These are phyloP conservation scores for Leptobrachium ailaonicum DNA, from an alignment of 2,113 vertebrate genomes.

Conservation along the genomic window DNA sequence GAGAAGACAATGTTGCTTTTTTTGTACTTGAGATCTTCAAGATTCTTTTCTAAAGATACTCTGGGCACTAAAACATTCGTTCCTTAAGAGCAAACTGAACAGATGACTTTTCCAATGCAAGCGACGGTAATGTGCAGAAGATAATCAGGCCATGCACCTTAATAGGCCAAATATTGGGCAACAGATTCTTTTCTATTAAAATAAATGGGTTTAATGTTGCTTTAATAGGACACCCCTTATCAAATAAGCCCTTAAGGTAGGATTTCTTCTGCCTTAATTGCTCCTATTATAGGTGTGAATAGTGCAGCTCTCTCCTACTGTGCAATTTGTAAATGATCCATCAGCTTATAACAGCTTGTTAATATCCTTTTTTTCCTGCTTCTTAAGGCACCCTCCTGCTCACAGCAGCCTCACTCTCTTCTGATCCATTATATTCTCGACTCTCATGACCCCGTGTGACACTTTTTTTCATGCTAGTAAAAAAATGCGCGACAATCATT, in stretches of 20 bases:
- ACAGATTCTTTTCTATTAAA: slow-evolving; percentile 49
- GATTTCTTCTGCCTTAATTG: slow-evolving; percentile 45
- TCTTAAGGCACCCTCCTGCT: slow-evolving; percentile 50
- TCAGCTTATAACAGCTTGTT: slow-evolving; percentile 51
- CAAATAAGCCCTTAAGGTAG: slow-evolving; percentile 47
- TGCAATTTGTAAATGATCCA: slow-evolving; percentile 51
- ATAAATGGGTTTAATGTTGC: slow-evolving; percentile 46
- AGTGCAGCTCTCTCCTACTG: slow-evolving; percentile 50
- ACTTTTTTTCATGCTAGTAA: slow-evolving; percentile 38
- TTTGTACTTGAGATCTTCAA: neutral
- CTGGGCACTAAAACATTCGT: slow-evolving; percentile 14
- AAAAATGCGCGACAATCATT: neutral
- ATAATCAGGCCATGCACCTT: slow-evolving; percentile 47
- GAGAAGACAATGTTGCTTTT: neutral
- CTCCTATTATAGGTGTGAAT: slow-evolving; percentile 51
- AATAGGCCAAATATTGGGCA: slow-evolving; percentile 50
- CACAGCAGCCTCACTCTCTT: slow-evolving; percentile 40
- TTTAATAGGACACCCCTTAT: slow-evolving; percentile 50
- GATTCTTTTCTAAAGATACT: neutral
- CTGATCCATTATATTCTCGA: slow-evolving; percentile 44
- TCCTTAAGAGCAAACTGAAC: slow-evolving; percentile 35
- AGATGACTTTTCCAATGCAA: slow-evolving; percentile 44
- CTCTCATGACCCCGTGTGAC: slow-evolving; percentile 46
- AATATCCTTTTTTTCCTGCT: slow-evolving; percentile 48
- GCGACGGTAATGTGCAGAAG: slow-evolving; percentile 31